Percentiles rank a stretch among this genome's conserved stretches.
These are phyloP conservation scores for Malaclemys terrapin DNA, from an alignment of 2,113 vertebrate genomes.

Conservation along the genomic window DNA sequence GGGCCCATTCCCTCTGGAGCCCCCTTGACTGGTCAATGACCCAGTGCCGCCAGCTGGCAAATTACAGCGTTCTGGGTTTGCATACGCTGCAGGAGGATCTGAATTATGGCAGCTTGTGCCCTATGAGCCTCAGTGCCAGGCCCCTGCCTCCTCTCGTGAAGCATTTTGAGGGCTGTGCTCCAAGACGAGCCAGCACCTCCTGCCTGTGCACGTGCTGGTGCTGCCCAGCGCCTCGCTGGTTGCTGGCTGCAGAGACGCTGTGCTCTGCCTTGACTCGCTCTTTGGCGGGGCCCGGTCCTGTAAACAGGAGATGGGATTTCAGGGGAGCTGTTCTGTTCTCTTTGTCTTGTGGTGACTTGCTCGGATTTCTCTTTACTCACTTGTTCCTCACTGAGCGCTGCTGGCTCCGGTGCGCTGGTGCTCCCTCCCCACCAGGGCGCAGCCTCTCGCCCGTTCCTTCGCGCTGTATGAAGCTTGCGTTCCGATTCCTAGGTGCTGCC, in stretches of 20 bases:
- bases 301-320: not conserved
- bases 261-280: not conserved
- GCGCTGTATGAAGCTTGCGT: not conserved
- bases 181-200: not conserved
- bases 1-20: not conserved
- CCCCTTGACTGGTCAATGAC: too few relatives aligned
- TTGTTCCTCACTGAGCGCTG: not conserved
- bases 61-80: not conserved
- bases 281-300: not conserved
- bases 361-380: not conserved
- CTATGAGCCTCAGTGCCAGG: not conserved
- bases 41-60: not conserved
- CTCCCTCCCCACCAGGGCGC: not conserved
- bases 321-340: not conserved
- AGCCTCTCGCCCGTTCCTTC: not conserved
- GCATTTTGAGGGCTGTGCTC: not conserved
- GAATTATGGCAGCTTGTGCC: not conserved
- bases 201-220: not conserved
- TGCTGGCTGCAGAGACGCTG: not conserved
- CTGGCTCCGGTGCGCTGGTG: not conserved
- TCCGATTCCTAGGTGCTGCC: not conserved
- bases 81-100: not conserved
- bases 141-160: not conserved
- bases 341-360: not conserved
- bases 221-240: not conserved